Evolutionary conservation across 1,140 invertebrate species (phyloP), one percentile per base, ranked within the genome.

Genomic region (Protaetia brevitarsis): DNA sequence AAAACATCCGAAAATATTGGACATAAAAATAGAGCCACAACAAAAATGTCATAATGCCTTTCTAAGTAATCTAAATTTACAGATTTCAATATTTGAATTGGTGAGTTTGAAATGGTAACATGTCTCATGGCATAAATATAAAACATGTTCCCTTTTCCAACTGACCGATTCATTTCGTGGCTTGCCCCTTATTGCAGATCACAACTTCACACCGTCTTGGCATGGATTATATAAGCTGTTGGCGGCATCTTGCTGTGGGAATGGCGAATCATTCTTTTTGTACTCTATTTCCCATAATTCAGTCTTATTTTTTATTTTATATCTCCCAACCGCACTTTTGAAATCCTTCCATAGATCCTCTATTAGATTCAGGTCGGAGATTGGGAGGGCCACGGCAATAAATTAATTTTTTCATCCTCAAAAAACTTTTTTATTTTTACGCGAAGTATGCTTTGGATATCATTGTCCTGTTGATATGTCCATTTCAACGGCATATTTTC

Each of bases 381-480:
- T 26, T n/a, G n/a, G n/a, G n/a, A n/a, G n/a, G n/a, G n/a, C n/a
- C 61, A 26, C 23, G 1, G 13, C 11, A 63, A 37, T 21, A 63
- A 21, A 41, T 45, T 37, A 34, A 63, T 41, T 37, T 63, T 63
- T 45, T 45, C 16, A n/a, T 21, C 29, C 6, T 5, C 19, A 37
- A 41, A 45, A 31, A 31, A 63, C 3, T 37, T n/a, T 31, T 63
- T 36, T 11, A 30, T 36, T 3, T 34, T 26, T n/a, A 21, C 19
- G 13, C 36, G 36, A 5, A 26, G 57, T 29, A 59, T 10, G 57
- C 27, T 29, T 59, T 28, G 57, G 23, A 30, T 45, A 45, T 63
- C 34, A 28, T 59, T 23, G 36, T 77, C 71, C 28, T 76, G 69
- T 30, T 73, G 66, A 56, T 75, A 77, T 6, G 58, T 63, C 57